Percentiles rank a stretch among this genome's conserved stretches.
Evolutionary conservation across 2,113 vertebrate species (phyloP).

Genomic region (Proterorhinus semilunaris): DNA sequence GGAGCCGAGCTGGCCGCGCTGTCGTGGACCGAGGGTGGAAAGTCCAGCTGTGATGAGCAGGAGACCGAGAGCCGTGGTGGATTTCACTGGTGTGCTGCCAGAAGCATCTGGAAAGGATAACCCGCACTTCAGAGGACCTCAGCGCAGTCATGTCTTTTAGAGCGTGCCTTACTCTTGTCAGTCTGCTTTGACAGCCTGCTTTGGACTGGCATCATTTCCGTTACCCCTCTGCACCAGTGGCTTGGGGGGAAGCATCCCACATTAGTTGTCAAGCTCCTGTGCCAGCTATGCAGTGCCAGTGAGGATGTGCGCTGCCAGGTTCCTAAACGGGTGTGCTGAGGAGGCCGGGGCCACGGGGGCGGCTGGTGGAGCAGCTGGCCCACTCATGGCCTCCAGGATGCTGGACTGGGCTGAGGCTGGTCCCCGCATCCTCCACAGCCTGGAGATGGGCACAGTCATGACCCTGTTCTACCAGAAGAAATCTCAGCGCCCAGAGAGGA

Average conservation of each 20-base stretch:
- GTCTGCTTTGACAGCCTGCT: not conserved
- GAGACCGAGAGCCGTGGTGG: conserved; percentile 30
- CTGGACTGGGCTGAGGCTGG: conserved; percentile 71
- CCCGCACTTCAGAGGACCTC: conserved; percentile 49
- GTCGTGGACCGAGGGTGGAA: conserved; percentile 48
- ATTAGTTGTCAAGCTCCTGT: not conserved
- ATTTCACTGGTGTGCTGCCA: conserved; percentile 61
- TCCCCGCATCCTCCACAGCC: conserved; percentile 77
- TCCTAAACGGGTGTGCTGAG: conserved; percentile 80
- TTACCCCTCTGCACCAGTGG: not conserved
- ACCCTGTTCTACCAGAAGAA: conserved; percentile 88
- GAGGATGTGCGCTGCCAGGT: conserved; percentile 81
- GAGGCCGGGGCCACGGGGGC: conserved; percentile 54
- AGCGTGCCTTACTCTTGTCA: conserved; percentile 7
- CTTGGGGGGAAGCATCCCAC: conserved; percentile 1
- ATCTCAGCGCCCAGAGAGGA: conserved; percentile 83
- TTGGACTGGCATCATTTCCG: conserved; percentile 8
- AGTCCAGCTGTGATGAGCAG: conserved; percentile 58
- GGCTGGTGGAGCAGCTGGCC: conserved; percentile 27
- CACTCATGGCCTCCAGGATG: conserved; percentile 54
- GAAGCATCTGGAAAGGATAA: conserved; percentile 76
- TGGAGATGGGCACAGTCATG: conserved; percentile 83
- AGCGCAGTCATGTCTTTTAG: conserved; percentile 22
- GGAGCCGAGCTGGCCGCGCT: conserved; percentile 19
- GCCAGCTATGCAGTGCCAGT: conserved; percentile 57